Conservation (phyloP, 2,113 vertebrate genomes). For the Mystacornis crossleyi region DNA sequence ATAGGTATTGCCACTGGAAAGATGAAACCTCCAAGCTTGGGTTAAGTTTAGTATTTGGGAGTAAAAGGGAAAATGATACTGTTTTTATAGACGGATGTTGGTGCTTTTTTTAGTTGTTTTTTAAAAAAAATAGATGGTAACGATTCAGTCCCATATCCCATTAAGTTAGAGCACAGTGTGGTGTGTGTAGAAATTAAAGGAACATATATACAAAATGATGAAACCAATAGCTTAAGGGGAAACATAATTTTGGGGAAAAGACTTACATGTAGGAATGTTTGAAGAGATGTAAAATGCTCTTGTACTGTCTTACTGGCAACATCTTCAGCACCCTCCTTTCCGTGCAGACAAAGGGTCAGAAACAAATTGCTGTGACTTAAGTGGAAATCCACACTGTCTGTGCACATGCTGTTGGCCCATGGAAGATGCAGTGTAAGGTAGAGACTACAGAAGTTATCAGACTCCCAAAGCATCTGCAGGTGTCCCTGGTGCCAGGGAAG, state of each 20-base stretch:
- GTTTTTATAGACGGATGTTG: conserved; percentile 61
- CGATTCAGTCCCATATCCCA: conserved; percentile 31
- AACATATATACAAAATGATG: not conserved
- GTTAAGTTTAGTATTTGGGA: conserved; percentile 47
- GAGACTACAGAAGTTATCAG: not conserved
- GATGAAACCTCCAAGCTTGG: conserved; percentile 21
- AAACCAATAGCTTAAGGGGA: conserved; percentile 25
- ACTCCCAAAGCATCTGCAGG: not conserved
- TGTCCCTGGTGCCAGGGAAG: not conserved
- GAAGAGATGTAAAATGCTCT: conserved; percentile 18
- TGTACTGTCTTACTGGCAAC: not conserved
- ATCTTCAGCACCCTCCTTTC: not conserved
- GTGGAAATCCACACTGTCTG: not conserved
- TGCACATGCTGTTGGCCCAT: not conserved
- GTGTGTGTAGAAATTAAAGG: conserved; percentile 34
- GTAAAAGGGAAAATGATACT: conserved; percentile 63
- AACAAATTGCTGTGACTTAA: not conserved
- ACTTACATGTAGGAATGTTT: not conserved
- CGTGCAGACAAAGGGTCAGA: not conserved
- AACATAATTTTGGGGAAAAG: not conserved
- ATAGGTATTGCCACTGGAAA: conserved; percentile 28
- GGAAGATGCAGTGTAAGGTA: not conserved
- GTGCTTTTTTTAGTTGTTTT: conserved; percentile 49
- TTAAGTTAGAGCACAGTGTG: conserved; percentile 49
- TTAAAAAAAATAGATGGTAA: conserved; percentile 5